phyloP scores from a whole-genome alignment of 1,140 invertebrate species.

The Vanessa atalanta region DNA sequence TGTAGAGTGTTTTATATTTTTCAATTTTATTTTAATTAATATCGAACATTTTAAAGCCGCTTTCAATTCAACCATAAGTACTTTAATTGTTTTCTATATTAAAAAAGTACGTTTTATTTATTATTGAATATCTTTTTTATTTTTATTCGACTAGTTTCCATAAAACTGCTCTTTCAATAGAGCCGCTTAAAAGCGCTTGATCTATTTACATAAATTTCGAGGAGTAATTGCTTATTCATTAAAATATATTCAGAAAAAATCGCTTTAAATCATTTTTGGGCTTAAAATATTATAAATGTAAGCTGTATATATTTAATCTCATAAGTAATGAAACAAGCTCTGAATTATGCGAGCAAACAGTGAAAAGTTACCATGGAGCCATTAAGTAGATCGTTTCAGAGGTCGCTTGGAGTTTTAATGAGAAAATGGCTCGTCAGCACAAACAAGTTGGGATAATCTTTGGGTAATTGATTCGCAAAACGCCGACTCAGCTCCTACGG shows the following conservation, averaged over 20 bases:
- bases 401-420: slow-evolving; percentile 61
- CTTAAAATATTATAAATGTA: background rate
- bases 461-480: slow-evolving; percentile 60
- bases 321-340: background rate
- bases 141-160: too few species aligned
- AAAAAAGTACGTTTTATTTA: too few species aligned
- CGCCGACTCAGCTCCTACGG: slow-evolving; percentile 46
- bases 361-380: slow-evolving; percentile 31
- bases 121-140: too few species aligned
- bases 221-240: too few species aligned
- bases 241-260: too few species aligned
- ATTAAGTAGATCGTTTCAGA: slow-evolving; percentile 62
- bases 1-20: background rate
- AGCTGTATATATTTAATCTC: background rate
- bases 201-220: too few species aligned
- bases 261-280: too few species aligned
- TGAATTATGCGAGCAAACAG: slow-evolving; percentile 12
- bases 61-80: too few species aligned
- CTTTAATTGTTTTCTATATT: too few species aligned
- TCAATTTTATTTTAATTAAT: background rate
- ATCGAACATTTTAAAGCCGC: too few species aligned
- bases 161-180: too few species aligned
- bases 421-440: slow-evolving; percentile 48
- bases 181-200: too few species aligned
- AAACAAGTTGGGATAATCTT: slow-evolving; percentile 47